Evolutionary conservation across 2,113 vertebrate genomes (phyloP).

Genomic region (Sprattus sprattus): DNA sequence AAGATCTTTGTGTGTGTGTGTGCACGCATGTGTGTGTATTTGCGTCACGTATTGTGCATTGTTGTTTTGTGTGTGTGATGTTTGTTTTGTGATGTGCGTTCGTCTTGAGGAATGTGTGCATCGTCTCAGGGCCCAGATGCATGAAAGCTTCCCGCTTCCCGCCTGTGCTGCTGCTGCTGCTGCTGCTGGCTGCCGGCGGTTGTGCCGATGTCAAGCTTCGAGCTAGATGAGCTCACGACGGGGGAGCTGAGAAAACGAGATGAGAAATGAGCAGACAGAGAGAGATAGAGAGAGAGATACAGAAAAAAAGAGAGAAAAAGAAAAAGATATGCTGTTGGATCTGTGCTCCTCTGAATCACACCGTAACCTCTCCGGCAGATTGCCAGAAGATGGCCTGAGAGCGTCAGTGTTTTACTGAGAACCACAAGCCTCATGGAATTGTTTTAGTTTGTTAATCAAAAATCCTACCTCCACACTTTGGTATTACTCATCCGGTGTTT

Average conservation of each 20-base stretch:
- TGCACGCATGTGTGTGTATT: conserved; percentile 19
- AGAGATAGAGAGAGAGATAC: not conserved
- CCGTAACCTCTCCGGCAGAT: not conserved
- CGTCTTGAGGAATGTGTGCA: not conserved
- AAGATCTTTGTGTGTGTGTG: conserved; percentile 6
- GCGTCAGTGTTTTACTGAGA: not conserved
- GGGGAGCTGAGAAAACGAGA: not conserved
- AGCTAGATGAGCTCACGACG: not conserved
- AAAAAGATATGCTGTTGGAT: not conserved
- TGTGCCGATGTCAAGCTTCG: not conserved
- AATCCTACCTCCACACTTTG: too few species aligned
- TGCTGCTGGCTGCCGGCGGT: not conserved
- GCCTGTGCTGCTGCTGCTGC: too few species aligned
- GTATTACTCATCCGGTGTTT: not conserved
- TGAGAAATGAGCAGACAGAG: not conserved
- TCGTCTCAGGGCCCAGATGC: not conserved
- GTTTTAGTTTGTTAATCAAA: too few species aligned
- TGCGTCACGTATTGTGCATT: not conserved
- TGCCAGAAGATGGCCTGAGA: not conserved
- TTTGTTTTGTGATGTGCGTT: not conserved
- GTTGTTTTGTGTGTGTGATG: not conserved
- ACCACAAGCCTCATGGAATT: too few species aligned
- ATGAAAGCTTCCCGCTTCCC: not conserved
- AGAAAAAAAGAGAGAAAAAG: too few species aligned
- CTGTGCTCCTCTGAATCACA: not conserved